These are phyloP conservation scores for Tanaodytes sp. DNA, from an alignment of 2,888 invertebrate species.

Conservation along the genomic window DNA sequence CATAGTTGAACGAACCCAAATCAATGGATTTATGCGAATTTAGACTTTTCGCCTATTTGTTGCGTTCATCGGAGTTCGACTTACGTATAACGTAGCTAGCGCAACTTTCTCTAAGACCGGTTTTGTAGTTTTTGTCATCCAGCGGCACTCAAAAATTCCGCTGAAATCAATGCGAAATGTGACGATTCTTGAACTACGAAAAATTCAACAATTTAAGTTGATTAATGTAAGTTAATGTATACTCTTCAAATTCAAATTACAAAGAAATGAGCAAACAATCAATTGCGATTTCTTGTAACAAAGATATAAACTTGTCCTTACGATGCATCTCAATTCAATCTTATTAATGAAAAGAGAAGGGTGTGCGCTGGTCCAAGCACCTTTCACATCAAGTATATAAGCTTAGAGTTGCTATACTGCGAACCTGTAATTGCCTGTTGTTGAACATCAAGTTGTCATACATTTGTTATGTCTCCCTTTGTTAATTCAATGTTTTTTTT, in stretches of 20 bases:
- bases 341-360: constrained; percentile 1
- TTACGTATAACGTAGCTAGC: constrained; percentile 31
- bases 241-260: too few species aligned
- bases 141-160: constrained; percentile 32
- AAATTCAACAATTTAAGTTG: too few species aligned
- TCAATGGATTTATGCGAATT: constrained; percentile 30
- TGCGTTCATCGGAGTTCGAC: constrained; percentile 25
- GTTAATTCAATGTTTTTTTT: too few species aligned
- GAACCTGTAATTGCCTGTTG: too few species aligned
- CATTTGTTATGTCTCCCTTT: too few species aligned
- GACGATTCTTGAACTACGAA: too few species aligned
- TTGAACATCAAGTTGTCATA: too few species aligned
- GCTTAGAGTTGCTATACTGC: too few species aligned
- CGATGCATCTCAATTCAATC: neutral
- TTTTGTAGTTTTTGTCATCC: constrained; percentile 34
- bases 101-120: constrained; percentile 52
- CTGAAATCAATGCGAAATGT: constrained; percentile 28
- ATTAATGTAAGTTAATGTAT: too few species aligned
- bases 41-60: constrained; percentile 25
- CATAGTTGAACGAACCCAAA: constrained; percentile 20
- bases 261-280: too few species aligned
- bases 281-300: too few species aligned
- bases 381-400: constrained; percentile 16
- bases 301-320: too few species aligned
- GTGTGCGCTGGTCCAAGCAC: neutral